Conservation (phyloP, 2,113 vertebrate genomes). For the Bos taurus region DNA sequence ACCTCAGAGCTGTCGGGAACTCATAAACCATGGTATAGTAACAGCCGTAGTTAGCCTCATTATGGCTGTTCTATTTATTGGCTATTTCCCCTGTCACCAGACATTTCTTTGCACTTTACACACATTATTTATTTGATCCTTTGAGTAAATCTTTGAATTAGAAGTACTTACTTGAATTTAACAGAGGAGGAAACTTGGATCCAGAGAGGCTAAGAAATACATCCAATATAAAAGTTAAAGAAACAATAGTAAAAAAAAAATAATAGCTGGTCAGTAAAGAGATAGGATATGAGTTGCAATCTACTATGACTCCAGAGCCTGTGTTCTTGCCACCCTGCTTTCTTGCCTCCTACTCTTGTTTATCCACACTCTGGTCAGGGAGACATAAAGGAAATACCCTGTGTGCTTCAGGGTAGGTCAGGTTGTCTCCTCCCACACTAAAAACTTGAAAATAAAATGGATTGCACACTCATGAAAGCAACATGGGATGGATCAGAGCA, state of each 20-base stretch:
- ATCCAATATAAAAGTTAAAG: background rate
- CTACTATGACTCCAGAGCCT: background rate
- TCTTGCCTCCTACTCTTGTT: background rate
- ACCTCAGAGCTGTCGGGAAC: background rate
- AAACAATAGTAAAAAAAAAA: background rate
- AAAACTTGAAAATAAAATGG: background rate
- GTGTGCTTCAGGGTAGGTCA: background rate
- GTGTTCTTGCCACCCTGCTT: background rate
- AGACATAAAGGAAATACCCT: background rate
- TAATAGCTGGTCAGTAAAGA: background rate
- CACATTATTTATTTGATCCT: background rate
- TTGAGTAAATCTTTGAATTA: conserved; percentile 3
- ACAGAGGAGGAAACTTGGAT: background rate
- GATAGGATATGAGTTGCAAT: background rate
- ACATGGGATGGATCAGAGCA: background rate
- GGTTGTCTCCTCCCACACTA: background rate
- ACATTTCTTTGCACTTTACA: background rate
- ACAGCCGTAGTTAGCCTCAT: background rate
- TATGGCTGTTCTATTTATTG: background rate
- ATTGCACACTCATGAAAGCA: background rate
- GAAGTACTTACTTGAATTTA: background rate
- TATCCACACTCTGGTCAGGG: background rate
- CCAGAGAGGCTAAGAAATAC: background rate
- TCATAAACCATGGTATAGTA: background rate
- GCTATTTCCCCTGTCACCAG: background rate